A percentile compares a stretch with the other conserved stretches of the same genome.
phyloP scores from a whole-genome alignment of 2,113 vertebrate species.

The Verasper variegatus region DNA sequence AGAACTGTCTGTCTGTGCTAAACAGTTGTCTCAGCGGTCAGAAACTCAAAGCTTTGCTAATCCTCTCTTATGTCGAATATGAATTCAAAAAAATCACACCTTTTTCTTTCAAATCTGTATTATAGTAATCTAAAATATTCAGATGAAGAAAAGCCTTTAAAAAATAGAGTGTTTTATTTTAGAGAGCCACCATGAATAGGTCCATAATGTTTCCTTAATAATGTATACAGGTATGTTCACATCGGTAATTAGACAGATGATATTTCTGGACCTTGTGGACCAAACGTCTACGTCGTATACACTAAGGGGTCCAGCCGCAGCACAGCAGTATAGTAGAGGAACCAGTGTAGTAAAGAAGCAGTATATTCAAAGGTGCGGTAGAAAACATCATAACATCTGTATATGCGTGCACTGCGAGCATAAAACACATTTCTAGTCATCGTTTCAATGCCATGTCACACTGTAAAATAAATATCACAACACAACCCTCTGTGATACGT shows the following conservation, averaged over 20 bases:
- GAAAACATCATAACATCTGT: conserved; percentile 49
- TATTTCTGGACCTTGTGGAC: conserved; percentile 53
- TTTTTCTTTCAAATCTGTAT: background rate
- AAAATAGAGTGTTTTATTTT: conserved; percentile 85
- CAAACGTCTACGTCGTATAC: conserved; percentile 37
- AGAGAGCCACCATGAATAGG: conserved; percentile 71
- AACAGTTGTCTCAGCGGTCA: conserved; percentile 13
- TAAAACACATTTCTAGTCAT: conserved; percentile 54
- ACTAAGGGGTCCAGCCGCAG: conserved; percentile 41
- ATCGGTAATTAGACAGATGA: conserved; percentile 71
- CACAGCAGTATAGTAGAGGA: conserved; percentile 37
- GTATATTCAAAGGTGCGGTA: conserved; percentile 48
- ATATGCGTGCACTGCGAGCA: conserved; percentile 42
- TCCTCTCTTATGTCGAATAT: conserved; percentile 5
- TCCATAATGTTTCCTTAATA: conserved; percentile 65
- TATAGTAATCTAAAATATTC: conserved; percentile 8
- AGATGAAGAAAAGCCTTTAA: conserved; percentile 52
- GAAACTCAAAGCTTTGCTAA: conserved; percentile 10
- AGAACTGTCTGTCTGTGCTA: conserved; percentile 16
- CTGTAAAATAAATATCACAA: conserved; percentile 14
- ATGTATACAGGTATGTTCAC: conserved; percentile 76
- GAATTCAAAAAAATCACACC: conserved; percentile 11
- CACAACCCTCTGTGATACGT: conserved; percentile 22
- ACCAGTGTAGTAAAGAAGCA: conserved; percentile 47
- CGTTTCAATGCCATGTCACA: conserved; percentile 28